Base-by-base conservation (phyloP, 2,888 invertebrate genomes). In the Phengaris arion region DNA sequence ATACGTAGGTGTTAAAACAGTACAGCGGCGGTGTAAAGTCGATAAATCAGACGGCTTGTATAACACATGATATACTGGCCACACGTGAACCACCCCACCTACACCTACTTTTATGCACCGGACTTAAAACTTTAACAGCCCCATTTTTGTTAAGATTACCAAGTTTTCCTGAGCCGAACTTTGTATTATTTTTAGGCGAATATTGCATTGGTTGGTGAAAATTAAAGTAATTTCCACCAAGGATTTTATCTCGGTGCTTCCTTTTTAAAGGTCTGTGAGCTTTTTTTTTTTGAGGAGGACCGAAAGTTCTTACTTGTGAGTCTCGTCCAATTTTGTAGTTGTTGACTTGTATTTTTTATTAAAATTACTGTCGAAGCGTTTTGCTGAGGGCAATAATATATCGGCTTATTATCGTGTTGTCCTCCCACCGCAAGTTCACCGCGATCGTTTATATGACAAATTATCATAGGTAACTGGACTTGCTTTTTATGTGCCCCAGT, bases 1-100 rank as follows among this genome's bases (percentile, higher is more conserved):
- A 74, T 75, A 52, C 68, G 75, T 76, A 80, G 79, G 82, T 83
- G 81, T 82, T 83, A 81, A 83, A 81, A 82, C 83, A 80, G 64
- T 79, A 78, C 81, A 80, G 77, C 80, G 77, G 76, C 74, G 74
- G 57, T 78, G 75, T 74, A 68, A 46, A 74, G 69, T 55, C 75
- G n/a, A 78, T 78, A 78, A 77, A 76, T 78, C 74, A 78, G 75
- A 15, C 74, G 75, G 69, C 72, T 72, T 74, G 74, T 74, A 74
- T 75, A 55, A 68, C 59, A 54, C 70, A 55, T 77, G 77, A 78
- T 75, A 54, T 77, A 77, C 75, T 15, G 76, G 72, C 75, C 51
- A 72, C 74, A 81, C 83, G 81, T 83, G 83, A 81, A 80, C 81
- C 64, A 64, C 35, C 64, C 22, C 59, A 59, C 59, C 64, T 64